phyloP scores from a whole-genome alignment of 2,113 vertebrate genomes.

The Mesembrinibis cayennensis region DNA sequence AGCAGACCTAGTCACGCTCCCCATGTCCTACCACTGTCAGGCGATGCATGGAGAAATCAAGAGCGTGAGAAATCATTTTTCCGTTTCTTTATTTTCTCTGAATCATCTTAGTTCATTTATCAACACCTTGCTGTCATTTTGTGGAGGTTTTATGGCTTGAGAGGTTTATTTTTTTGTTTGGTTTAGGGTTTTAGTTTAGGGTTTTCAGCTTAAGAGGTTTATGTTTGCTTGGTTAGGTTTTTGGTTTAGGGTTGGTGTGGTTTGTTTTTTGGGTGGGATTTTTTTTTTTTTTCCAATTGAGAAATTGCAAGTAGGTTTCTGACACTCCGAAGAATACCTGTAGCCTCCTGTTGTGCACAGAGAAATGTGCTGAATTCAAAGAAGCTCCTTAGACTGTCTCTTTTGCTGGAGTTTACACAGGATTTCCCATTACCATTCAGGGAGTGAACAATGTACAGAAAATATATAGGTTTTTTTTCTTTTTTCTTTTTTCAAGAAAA shows the following conservation, averaged over 20 bases:
- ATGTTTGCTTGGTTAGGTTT: background rate
- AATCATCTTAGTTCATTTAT: background rate
- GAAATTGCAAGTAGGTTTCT: conserved; percentile 8
- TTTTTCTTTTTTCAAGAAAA: conserved; percentile 10
- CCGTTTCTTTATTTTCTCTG: background rate
- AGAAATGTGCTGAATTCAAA: conserved; percentile 45
- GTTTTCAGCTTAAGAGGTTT: background rate
- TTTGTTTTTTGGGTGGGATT: background rate
- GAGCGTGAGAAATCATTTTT: background rate
- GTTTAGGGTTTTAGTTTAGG: background rate
- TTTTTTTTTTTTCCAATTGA: background rate
- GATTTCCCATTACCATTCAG: conserved; percentile 55
- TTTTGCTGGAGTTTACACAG: conserved; percentile 38
- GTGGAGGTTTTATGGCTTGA: background rate
- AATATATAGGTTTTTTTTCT: background rate
- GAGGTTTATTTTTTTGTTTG: background rate
- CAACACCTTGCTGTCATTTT: background rate
- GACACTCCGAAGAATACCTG: conserved; percentile 9
- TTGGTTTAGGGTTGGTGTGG: background rate
- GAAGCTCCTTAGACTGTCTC: background rate
- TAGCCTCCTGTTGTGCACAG: background rate
- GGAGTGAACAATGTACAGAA: background rate
- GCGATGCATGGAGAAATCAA: accelerated
- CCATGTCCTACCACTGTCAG: background rate
- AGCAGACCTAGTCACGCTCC: background rate